Evolutionary conservation across 2,888 invertebrate genomes (phyloP), one percentile per base, ranked within the genome.

Genomic region (Tryphoninae sp.): DNA sequence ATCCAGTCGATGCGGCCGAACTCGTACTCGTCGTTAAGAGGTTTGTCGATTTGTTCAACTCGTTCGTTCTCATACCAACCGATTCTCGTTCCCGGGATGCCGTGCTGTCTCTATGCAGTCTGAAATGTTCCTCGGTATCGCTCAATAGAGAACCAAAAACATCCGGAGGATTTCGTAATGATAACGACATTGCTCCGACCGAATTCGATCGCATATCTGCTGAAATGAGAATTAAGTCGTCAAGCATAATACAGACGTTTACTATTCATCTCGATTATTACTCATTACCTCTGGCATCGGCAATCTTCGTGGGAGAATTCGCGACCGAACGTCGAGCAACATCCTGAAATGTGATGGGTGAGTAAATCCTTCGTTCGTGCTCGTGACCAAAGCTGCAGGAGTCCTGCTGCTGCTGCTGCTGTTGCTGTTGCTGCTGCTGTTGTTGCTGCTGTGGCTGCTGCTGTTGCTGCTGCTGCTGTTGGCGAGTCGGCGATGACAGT

Each of bases 261-360:
- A 33, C 3, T 16, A 16, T 58, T 42, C 1, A 1, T 9, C 11
- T 2, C 33, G 16, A 3, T 16, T 42, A 64, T 68, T 11, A 55
- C n/a, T 19, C 0, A 73, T 62, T 8, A 90, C 93, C 93, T 83
- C 89, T 90, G 23, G 88, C 88, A 71, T 91, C 91, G 8, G 91
- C 81, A 49, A 90, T 92, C 86, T 94, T 94, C 2, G 94, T 95
- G 0, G 96, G 96, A 0, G 96, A 96, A 90, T 95, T 96, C 0
- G 95, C 96, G 80, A 96, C 95, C 87, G 96, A 96, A 74, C 96
- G 92, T n/a, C 95, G 92, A 0, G 96, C 96, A 0, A 97, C 96
- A 89, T 97, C 97, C 89, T 96, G 95, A 88, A 97, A 96, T 0
- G 96, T 97, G 19, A 97, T 96, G 0, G 97, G 97, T 0, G 97